phyloP scores from a whole-genome alignment of 2,113 vertebrate genomes.

The Sebastes fasciatus region DNA sequence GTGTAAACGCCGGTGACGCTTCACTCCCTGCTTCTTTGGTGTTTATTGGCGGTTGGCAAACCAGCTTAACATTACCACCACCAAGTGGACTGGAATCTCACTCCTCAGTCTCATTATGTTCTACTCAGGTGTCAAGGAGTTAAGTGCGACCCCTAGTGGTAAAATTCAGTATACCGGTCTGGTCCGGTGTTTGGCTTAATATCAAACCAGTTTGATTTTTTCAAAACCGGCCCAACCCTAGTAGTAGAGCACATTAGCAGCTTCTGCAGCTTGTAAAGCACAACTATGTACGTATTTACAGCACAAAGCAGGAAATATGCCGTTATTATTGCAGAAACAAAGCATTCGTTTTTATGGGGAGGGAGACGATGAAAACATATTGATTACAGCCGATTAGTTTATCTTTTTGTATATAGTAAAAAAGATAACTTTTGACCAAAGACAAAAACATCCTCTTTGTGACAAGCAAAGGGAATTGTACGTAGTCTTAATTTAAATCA shows the following conservation, averaged over 20 bases:
- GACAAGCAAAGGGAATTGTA: not conserved
- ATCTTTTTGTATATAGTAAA: not conserved
- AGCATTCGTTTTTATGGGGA: not conserved
- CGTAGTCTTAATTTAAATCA: not conserved
- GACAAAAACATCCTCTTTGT: not conserved
- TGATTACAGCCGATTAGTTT: not conserved
- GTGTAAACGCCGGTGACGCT: too few relatives aligned
- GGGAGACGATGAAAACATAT: not conserved
- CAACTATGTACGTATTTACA: not conserved
- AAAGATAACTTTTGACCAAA: not conserved
- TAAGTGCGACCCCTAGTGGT: too few relatives aligned
- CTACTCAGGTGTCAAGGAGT: too few relatives aligned
- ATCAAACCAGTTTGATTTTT: not conserved
- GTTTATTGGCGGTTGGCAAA: too few relatives aligned
- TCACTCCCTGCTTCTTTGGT: too few relatives aligned
- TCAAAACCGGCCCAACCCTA: not conserved
- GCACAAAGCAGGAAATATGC: not conserved
- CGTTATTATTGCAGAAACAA: not conserved
- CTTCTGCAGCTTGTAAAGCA: not conserved
- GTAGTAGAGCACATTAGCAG: not conserved
- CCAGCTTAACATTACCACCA: too few relatives aligned
- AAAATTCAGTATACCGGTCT: not conserved
- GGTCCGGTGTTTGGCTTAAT: not conserved
- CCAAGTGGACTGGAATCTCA: too few relatives aligned
- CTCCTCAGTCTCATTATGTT: too few relatives aligned